Conservation (phyloP, 2,113 vertebrate genomes). For the Muntiacus muntjak region DNA sequence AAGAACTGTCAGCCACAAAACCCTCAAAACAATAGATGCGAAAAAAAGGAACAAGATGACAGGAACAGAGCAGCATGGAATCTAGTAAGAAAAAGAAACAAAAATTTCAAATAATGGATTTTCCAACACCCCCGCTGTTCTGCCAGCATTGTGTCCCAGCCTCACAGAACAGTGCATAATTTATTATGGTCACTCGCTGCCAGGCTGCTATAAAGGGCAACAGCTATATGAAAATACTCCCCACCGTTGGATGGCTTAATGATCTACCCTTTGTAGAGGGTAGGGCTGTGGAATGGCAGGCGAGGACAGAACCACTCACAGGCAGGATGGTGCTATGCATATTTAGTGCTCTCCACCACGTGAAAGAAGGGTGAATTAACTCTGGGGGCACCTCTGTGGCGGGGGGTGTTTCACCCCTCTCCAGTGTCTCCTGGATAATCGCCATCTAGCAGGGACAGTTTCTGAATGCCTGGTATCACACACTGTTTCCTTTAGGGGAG, state of each 20-base stretch:
- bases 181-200: conserved; percentile 58
- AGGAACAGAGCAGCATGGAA: conserved; percentile 64
- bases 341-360: not conserved
- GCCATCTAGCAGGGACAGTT: not conserved
- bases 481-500: not conserved
- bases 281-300: not conserved
- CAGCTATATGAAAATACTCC: conserved; percentile 40
- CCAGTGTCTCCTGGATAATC: not conserved
- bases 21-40: conserved; percentile 63
- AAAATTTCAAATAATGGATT: conserved; percentile 69
- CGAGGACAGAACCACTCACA: not conserved
- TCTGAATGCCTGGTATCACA: not conserved
- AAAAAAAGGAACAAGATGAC: conserved; percentile 49
- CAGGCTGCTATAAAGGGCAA: conserved; percentile 46
- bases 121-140: conserved; percentile 44
- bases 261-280: conserved; percentile 7
- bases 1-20: conserved; percentile 67
- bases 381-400: not conserved
- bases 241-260: conserved; percentile 32
- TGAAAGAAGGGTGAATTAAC: not conserved
- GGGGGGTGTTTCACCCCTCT: not conserved
- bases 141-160: conserved; percentile 11
- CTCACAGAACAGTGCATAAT: conserved; percentile 51
- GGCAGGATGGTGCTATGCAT: not conserved
- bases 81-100: conserved; percentile 62